Conservation (phyloP, 2,113 vertebrate genomes). For the Heterocephalus glaber region DNA sequence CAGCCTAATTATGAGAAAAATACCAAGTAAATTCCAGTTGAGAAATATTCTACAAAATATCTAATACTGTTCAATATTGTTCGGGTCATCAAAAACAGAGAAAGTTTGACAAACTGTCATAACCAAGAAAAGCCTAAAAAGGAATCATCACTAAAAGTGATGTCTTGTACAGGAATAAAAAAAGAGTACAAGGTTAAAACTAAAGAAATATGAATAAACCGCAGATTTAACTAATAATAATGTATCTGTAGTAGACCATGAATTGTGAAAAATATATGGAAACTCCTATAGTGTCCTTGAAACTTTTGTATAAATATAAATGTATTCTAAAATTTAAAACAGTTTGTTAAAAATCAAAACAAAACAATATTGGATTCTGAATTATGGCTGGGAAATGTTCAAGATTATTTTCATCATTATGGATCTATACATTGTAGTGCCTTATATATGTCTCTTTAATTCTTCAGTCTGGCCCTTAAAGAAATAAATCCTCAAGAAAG, state of each 20-base stretch:
- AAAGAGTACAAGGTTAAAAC: not conserved
- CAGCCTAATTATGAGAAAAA: not conserved
- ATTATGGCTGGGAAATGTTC: not conserved
- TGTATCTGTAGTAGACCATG: not conserved
- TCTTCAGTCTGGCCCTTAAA: not conserved
- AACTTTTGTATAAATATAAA: not conserved
- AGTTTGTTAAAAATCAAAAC: not conserved
- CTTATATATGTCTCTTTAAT: not conserved
- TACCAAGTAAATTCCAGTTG: not conserved
- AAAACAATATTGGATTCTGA: not conserved
- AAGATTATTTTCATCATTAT: not conserved
- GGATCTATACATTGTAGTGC: not conserved
- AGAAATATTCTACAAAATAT: too few relatives aligned
- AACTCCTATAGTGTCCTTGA: not conserved
- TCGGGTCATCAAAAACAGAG: not conserved
- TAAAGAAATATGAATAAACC: not conserved
- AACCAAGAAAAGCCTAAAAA: not conserved
- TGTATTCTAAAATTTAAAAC: not conserved
- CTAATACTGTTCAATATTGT: not conserved
- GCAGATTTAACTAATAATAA: not conserved
- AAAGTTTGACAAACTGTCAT: not conserved
- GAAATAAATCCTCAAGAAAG: not conserved
- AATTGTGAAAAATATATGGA: not conserved
- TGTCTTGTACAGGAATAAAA: not conserved
- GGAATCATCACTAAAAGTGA: not conserved